A percentile compares a stretch with the other conserved stretches of the same genome.
Evolutionary conservation across 2,888 invertebrate genomes (phyloP).

Genomic region (Drosophila prolongata): DNA sequence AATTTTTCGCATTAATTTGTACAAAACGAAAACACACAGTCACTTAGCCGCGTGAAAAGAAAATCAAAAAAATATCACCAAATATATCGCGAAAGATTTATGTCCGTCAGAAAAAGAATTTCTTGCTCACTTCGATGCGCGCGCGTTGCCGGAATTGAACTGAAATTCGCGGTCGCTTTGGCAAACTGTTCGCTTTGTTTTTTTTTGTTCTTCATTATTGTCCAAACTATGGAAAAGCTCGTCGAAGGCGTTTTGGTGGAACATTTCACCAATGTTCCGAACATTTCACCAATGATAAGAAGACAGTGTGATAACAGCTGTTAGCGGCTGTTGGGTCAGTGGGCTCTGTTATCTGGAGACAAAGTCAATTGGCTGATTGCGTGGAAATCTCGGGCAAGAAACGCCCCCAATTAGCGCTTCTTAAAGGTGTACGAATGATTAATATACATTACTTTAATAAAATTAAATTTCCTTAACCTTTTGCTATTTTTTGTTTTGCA

Average conservation of each 20-base stretch:
- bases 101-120: conserved; percentile 2
- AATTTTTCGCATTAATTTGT: conserved; percentile 1
- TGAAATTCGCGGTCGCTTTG: conserved; percentile 46
- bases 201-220: conserved; percentile 54
- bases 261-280: conserved; percentile 38
- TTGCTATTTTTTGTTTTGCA: not conserved
- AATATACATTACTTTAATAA: too few relatives aligned
- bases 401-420: conserved; percentile 38
- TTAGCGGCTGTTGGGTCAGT: conserved; percentile 19
- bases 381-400: conserved; percentile 3
- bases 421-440: not conserved
- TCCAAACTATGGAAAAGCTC: conserved; percentile 64
- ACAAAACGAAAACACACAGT: conserved; percentile 1
- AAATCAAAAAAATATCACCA: conserved; percentile 16
- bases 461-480: not conserved
- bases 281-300: conserved; percentile 70
- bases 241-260: conserved; percentile 23
- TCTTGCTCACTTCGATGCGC: conserved; percentile 12
- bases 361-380: conserved; percentile 13
- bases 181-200: conserved; percentile 48
- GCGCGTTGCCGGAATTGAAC: conserved; percentile 32
- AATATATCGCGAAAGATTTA: conserved; percentile 12
- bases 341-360: conserved; percentile 17
- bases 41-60: not conserved
- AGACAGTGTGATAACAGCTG: conserved; percentile 44